Evolutionary conservation across 2,888 invertebrate species (phyloP), one percentile per base, ranked within the genome.

Genomic region (Campaea margaritaria): DNA sequence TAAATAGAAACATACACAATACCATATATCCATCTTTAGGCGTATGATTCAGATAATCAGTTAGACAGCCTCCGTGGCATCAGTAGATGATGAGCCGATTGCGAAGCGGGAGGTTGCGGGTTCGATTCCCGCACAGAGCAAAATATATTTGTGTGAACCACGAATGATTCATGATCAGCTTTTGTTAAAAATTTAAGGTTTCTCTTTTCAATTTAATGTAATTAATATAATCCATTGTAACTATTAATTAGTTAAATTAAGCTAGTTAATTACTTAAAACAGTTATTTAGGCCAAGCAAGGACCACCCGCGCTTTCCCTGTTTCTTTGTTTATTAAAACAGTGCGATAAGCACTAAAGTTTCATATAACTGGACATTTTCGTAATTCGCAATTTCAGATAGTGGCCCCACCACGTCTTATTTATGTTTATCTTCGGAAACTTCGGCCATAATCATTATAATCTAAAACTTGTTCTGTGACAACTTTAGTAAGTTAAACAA

Each of bases 281-380:
- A 49, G 69, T 68, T 77, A 80, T 76, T 74, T 76, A 77, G 83
- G 82, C 79, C 83, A 80, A 79, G 74, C 65, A 70, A 74, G 77
- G 81, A 80, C 66, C 56, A 60, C 69, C 56, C 68, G 80, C 88
- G 86, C 80, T 88, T 89, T 81, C 68, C 74, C 76, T 81, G 83
- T 87, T 85, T 84, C 83, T 86, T 88, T 87, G 83, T 86, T 88
- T 87, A 85, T 86, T 85, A 84, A 87, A 86, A 83, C 78, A 76
- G 75, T 74, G 74, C 75, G 77, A 70, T 76, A 81, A 85, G 76
- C 78, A 79, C 78, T 82, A 79, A 83, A 88, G 82, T 86, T 85
- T 58, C 28, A 76, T 63, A 72, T 74, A 78, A 78, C 74, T 82
- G 76, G 80, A 78, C 80, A 74, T 83, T 84, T 83, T 75, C 74